Conservation (phyloP, 2,888 invertebrate species). For the Bursaphelenchus okinawaensis region DNA sequence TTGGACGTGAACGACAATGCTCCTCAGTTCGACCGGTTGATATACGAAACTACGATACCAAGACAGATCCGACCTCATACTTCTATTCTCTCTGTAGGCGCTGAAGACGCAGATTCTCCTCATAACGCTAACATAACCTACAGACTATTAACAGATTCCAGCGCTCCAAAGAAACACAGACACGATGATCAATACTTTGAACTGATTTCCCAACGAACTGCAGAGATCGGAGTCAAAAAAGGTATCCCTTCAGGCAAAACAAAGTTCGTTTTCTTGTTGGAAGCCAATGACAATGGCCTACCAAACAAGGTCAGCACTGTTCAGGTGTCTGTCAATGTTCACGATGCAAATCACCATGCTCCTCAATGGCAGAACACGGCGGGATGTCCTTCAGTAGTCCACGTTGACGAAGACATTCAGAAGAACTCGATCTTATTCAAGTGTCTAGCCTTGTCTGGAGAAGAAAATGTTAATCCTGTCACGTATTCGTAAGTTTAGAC, state of each 20-base stretch:
- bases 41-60: conserved; percentile 51
- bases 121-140: conserved; percentile 52
- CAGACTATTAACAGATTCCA: conserved; percentile 37
- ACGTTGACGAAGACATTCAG: conserved; percentile 41
- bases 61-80: conserved; percentile 17
- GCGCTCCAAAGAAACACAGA: conserved; percentile 36
- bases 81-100: conserved; percentile 51
- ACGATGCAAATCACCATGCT: conserved; percentile 40
- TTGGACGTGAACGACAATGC: conserved; percentile 97
- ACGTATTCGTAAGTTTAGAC: conserved; percentile 38
- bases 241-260: conserved; percentile 30
- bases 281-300: conserved; percentile 73
- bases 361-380: conserved; percentile 48
- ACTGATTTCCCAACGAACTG: conserved; percentile 19
- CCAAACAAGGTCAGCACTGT: conserved; percentile 68
- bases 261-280: conserved; percentile 65
- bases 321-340: conserved; percentile 68
- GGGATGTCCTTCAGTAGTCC: conserved; percentile 35
- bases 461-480: conserved; percentile 33
- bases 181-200: conserved; percentile 23
- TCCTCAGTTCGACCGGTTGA: conserved; percentile 72
- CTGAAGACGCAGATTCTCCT: conserved; percentile 52
- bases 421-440: conserved; percentile 41
- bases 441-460: conserved; percentile 45
- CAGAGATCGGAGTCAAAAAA: conserved; percentile 39